Percentiles rank a stretch among this genome's conserved stretches.
Conservation (phyloP, 2,113 vertebrate species). For the Prionailurus bengalensis region DNA sequence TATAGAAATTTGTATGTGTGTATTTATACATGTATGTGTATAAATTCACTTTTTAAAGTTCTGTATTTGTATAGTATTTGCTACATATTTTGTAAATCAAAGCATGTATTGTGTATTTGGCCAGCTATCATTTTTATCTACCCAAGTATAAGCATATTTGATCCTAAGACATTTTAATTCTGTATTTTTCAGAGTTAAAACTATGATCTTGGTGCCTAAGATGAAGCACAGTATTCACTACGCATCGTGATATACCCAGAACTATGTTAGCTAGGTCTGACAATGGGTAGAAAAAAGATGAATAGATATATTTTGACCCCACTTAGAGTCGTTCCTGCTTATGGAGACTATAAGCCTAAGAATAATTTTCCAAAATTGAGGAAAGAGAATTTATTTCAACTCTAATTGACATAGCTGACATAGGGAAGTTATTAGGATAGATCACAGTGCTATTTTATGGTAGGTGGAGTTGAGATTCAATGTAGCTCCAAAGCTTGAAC, state of each 20-base stretch:
- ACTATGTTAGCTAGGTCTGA: neutral
- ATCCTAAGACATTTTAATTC: neutral
- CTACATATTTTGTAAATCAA: neutral
- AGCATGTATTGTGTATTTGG: neutral
- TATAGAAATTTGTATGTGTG: neutral
- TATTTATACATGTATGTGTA: neutral
- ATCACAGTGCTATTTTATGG: neutral
- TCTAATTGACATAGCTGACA: neutral
- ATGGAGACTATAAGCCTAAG: neutral
- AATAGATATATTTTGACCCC: neutral
- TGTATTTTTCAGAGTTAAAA: neutral
- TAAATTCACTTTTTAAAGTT: neutral
- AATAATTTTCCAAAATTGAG: neutral
- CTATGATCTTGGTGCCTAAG: neutral
- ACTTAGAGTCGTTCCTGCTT: neutral
- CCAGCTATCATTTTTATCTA: neutral
- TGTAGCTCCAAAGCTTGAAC: neutral
- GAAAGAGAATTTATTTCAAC: neutral
- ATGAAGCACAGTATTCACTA: neutral
- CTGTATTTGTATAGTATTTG: neutral
- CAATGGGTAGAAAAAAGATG: neutral
- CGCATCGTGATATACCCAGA: neutral
- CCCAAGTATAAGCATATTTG: neutral
- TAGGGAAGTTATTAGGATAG: neutral
- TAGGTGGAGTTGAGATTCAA: neutral